Percentiles rank a stretch among this genome's conserved stretches.
phyloP scores from a whole-genome alignment of 2,888 invertebrate genomes.

The Eristalis tenax region DNA sequence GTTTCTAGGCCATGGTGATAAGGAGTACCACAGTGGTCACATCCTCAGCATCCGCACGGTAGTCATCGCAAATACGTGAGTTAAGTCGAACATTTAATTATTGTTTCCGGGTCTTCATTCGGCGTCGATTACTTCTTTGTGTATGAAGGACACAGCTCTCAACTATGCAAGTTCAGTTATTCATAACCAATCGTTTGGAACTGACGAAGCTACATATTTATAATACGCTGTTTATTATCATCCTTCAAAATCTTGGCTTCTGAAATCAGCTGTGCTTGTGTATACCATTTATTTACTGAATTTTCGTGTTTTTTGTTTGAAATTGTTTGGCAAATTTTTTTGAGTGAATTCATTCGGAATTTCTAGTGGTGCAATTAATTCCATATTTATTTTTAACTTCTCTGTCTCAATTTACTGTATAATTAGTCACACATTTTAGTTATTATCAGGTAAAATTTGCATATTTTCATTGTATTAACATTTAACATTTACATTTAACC shows the following conservation, averaged over 20 bases:
- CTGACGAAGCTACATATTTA: background rate
- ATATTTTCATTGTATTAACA: too few species aligned
- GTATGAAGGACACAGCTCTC: slow-evolving; percentile 16
- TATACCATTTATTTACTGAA: background rate
- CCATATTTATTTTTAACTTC: too few species aligned
- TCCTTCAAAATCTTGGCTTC: slow-evolving; percentile 7
- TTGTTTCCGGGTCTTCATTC: slow-evolving; percentile 54
- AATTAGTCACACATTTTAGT: too few species aligned
- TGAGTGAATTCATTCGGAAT: background rate
- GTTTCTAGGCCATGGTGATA: slow-evolving; percentile 8
- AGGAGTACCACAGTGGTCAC: slow-evolving; percentile 14
- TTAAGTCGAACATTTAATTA: slow-evolving; percentile 45
- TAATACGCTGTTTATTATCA: slow-evolving; percentile 18
- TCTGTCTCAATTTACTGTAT: too few species aligned
- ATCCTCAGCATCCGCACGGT: slow-evolving; percentile 47
- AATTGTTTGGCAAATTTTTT: background rate
- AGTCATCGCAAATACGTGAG: slow-evolving; percentile 44
- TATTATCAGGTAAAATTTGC: too few species aligned
- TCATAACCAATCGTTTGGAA: slow-evolving; percentile 24
- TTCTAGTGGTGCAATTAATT: too few species aligned
- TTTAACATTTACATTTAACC: too few species aligned
- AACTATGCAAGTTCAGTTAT: slow-evolving; percentile 39
- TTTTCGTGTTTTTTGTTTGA: background rate
- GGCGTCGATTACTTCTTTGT: slow-evolving; percentile 25
- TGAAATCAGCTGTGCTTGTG: background rate